phyloP scores from a whole-genome alignment of 2,113 vertebrate genomes.

The Podarcis cretensis region DNA sequence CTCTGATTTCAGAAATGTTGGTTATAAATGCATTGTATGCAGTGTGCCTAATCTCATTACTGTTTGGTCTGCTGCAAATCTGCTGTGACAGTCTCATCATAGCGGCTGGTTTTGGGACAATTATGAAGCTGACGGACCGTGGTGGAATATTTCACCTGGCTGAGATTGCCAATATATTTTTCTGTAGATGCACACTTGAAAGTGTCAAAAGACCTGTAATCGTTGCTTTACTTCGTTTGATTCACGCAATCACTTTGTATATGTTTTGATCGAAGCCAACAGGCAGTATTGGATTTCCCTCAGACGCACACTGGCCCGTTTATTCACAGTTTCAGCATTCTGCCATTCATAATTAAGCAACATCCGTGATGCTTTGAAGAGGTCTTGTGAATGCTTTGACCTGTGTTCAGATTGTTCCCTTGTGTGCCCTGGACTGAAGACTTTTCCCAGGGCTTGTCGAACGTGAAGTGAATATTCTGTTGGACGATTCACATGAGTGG shows the following conservation, averaged over 20 bases:
- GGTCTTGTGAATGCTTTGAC: neutral
- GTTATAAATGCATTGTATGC: neutral
- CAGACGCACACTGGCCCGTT: neutral
- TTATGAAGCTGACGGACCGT: neutral
- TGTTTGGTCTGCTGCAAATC: neutral
- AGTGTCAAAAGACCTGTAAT: neutral
- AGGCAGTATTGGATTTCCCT: constrained; percentile 7
- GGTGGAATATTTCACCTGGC: neutral
- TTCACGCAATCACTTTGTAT: neutral
- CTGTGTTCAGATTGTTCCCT: neutral
- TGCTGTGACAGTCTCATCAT: neutral
- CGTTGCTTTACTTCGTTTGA: neutral
- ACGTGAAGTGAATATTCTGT: neutral
- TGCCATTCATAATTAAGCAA: neutral
- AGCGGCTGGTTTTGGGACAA: neutral
- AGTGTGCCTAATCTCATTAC: neutral
- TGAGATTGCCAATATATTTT: neutral
- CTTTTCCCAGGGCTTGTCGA: neutral
- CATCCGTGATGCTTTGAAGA: constrained; percentile 29
- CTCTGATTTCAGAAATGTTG: neutral
- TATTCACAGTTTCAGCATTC: neutral
- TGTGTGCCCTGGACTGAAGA: neutral
- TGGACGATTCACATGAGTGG: neutral
- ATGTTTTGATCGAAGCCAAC: neutral
- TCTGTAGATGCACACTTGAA: neutral